Base-by-base conservation (phyloP, 2,888 invertebrate genomes). In the Apamea anceps region DNA sequence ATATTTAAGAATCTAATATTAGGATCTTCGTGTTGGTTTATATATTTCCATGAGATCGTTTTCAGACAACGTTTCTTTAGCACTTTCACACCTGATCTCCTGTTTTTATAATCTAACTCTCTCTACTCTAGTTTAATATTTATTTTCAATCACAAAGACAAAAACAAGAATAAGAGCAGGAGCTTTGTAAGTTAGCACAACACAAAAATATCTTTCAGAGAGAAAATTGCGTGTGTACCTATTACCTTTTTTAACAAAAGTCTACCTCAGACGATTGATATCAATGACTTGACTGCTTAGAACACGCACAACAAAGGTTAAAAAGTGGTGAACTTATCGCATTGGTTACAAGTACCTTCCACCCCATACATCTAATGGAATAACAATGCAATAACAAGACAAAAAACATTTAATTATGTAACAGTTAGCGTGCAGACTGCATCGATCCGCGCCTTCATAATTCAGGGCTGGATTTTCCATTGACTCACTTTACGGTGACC, bases 371-470 rank as follows among this genome's bases (percentile, higher is more conserved):
- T 57, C 37, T 28, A 60, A 79, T 80, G 42, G 66, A 73, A 63
- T 60, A 75, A 68, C 54, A 77, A 78, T 79, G 62, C 65, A 72
- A 66, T 32, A 79, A 70, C 66, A 82, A 85, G 79, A 81, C 75
- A 66, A 84, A 88, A 85, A 83, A 66, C n/a, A n/a, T 54, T 85
- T 75, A 87, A 87, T 82, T 88, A 86, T 86, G 81, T 86, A 87
- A 90, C 75, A 54, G 80, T 51, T 89, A 45, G 91, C 93, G 92
- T 92, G 93, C 84, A 93, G 92, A 92, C 92, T 76, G 72, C 83
- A 92, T 93, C 91, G 93, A 93, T 92, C 93, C 89, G 8, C 6
- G 75, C 76, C 75, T 90, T 85, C 90, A 90, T 90, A 91, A 93
- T 93, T 91, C 91, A 92, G 85, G 85, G 83, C 51, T 84, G 92